Conservation (phyloP, 2,113 vertebrate species). For the Centropristis striata region DNA sequence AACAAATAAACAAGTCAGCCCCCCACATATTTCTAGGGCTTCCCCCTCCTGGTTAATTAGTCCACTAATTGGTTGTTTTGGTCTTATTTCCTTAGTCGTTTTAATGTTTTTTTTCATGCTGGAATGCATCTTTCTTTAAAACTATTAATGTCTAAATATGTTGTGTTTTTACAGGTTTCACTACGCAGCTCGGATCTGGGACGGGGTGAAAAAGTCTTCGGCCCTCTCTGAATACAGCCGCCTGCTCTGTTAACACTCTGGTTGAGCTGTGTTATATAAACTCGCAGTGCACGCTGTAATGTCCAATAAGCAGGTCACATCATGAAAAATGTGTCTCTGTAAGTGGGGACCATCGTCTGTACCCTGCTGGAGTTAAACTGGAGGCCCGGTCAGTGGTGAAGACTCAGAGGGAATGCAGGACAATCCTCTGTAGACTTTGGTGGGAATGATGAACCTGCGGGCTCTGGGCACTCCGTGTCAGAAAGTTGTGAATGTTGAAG, state of each 20-base stretch:
- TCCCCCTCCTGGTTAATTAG: too few species aligned
- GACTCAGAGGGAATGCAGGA: neutral
- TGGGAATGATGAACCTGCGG: neutral
- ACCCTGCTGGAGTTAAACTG: neutral
- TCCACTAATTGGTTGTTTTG: too few species aligned
- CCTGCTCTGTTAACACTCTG: constrained; percentile 83
- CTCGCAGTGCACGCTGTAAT: neutral
- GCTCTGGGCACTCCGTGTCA: neutral
- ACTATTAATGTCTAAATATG: too few species aligned
- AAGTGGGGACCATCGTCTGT: neutral
- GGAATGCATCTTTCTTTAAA: too few species aligned
- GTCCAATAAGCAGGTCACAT: too few species aligned
- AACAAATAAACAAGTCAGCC: too few species aligned
- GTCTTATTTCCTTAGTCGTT: too few species aligned
- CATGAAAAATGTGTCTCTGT: neutral
- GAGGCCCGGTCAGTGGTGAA: neutral
- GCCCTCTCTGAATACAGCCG: constrained; percentile 93
- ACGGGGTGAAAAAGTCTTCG: constrained; percentile 93
- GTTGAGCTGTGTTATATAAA: neutral
- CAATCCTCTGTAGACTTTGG: neutral
- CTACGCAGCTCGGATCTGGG: constrained; percentile 94
- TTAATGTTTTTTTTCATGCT: too few species aligned
- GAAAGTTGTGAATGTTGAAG: neutral
- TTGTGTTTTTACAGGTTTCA: constrained; percentile 88
- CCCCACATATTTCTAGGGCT: too few species aligned